Base-by-base conservation (phyloP, 1,140 invertebrate species). In the Cylas formicarius region DNA sequence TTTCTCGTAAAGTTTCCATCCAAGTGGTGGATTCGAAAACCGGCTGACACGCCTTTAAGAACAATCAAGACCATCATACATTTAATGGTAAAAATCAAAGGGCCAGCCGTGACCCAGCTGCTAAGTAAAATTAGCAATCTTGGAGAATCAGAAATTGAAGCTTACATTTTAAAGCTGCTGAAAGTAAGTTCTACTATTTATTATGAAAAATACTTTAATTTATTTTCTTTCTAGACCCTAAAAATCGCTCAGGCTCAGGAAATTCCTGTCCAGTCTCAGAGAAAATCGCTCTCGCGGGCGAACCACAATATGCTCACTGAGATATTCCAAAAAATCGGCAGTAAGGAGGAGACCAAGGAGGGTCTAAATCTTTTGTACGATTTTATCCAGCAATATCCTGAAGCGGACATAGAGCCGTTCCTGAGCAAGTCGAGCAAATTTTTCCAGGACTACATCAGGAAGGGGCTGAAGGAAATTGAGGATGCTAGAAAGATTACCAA, bases 41-140 rank as follows among this genome's bases (percentile, higher is more conserved):
- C 75, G 2, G 78, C 74, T 26, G 87, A 91, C 61, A 85, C 81
- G 14, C 86, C 88, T 1, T 57, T 90, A 24, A 76, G 90, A 53
- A 95, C 91, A 22, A 79, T 95, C 14, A 95, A 94, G 71, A 97
- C 91, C 0, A 74, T 95, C 50, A 71, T 95, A 37, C 89, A 94
- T 64, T 82, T 87, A 28, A 76, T 92, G 65, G 82, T 81, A 24
- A 84, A 83, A 66, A 75, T 82, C 33, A 86, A 85, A 62, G 83
- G 83, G 1, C 74, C 74, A 24, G 74, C 77, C 38, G 84, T 91
- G 49, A 72, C 88, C 31, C 77, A 78, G 59, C 84, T 91, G 60
- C 69, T 90, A 20, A 80, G 77, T 14, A 77, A 82, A 59, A 85
- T 91, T 58, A 82, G 84, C 0, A 80, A 86, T 48, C 75, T 75